Evolutionary conservation across 2,888 invertebrate genomes (phyloP).

Genomic region (Junonia oenone): DNA sequence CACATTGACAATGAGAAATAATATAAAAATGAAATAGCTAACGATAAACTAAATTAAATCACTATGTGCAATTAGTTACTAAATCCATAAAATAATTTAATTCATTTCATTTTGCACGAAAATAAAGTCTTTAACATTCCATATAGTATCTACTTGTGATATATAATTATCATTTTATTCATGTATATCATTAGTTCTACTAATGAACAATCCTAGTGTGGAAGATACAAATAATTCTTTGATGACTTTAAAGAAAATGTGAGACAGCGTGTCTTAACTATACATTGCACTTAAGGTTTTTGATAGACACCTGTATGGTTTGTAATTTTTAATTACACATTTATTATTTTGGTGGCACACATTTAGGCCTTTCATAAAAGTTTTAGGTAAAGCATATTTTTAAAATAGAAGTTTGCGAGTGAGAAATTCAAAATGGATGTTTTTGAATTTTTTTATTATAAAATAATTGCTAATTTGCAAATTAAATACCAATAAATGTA

Average conservation of each 20-base stretch:
- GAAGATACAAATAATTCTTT: not conserved
- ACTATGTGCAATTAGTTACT: slow-evolving; percentile 55
- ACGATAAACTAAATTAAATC: slow-evolving; percentile 63
- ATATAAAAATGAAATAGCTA: slow-evolving; percentile 49
- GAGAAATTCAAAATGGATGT: not conserved
- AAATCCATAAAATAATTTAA: slow-evolving; percentile 50
- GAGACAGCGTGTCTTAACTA: not conserved
- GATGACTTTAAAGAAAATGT: not conserved
- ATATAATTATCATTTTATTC: slow-evolving; percentile 10
- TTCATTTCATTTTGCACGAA: slow-evolving; percentile 57
- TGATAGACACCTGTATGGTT: not conserved
- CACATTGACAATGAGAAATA: slow-evolving; percentile 47
- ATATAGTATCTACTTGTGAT: slow-evolving; percentile 37
- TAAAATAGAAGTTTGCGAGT: not conserved
- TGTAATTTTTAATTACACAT: not conserved
- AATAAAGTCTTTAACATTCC: slow-evolving; percentile 59
- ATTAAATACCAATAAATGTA: not conserved
- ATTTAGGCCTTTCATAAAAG: not conserved
- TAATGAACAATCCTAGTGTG: slow-evolving; percentile 7
- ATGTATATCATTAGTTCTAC: slow-evolving; percentile 11
- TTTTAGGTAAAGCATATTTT: not conserved
- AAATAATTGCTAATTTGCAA: not conserved
- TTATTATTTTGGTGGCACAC: not conserved
- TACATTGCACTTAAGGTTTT: not conserved
- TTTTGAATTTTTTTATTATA: not conserved